These are phyloP conservation scores for Puntigrus tetrazona DNA, from an alignment of 2,113 vertebrate genomes.

Conservation along the genomic window DNA sequence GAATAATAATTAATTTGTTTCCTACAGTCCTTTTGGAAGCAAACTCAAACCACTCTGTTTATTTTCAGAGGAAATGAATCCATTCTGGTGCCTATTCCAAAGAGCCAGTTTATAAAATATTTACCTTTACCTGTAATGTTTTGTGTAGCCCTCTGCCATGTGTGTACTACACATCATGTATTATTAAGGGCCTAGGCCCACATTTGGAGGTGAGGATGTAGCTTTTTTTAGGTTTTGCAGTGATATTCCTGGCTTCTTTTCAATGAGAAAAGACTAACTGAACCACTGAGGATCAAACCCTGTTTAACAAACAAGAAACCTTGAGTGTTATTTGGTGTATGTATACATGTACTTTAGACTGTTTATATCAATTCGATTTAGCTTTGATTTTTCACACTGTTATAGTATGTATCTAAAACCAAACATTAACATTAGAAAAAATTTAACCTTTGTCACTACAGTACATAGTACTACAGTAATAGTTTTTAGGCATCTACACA, in stretches of 20 bases:
- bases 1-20: not conserved
- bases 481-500: not conserved
- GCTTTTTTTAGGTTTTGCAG: constrained; percentile 40
- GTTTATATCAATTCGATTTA: not conserved
- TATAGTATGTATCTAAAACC: not conserved
- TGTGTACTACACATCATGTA: constrained; percentile 52
- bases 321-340: not conserved
- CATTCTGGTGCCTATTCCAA: constrained; percentile 40
- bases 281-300: not conserved
- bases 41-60: not conserved
- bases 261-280: constrained; percentile 1
- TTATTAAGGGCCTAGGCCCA: constrained; percentile 47
- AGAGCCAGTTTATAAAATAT: constrained; percentile 52
- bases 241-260: constrained; percentile 38
- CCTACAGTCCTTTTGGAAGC: not conserved
- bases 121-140: constrained; percentile 47
- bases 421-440: not conserved
- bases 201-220: constrained; percentile 23
- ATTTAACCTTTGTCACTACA: not conserved
- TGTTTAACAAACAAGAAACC: not conserved
- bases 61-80: constrained; percentile 1
- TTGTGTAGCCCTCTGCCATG: constrained; percentile 46
- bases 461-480: no score
- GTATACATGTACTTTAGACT: not conserved
- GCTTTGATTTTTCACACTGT: not conserved